Evolutionary conservation across 2,888 invertebrate species (phyloP).

Genomic region (Acrobasis suavella): DNA sequence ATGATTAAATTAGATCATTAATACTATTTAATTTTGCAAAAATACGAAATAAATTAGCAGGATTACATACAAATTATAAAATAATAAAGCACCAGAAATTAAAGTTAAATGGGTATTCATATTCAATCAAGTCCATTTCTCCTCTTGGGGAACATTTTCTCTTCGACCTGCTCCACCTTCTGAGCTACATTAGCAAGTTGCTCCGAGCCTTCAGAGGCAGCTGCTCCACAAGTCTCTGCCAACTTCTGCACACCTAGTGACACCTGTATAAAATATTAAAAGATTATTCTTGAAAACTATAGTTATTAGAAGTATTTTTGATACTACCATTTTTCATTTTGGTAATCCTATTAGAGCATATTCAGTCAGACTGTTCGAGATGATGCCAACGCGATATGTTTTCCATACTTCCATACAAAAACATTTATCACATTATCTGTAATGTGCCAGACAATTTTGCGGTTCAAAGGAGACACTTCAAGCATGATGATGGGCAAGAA

Average conservation of each 20-base stretch:
- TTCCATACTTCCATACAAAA: too few relatives aligned
- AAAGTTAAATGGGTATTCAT: slow-evolving; percentile 10
- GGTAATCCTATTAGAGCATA: too few relatives aligned
- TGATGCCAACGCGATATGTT: too few relatives aligned
- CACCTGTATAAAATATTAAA: slow-evolving; percentile 49
- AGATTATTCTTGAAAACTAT: not conserved
- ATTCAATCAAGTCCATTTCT: slow-evolving; percentile 71
- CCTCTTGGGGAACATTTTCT: slow-evolving; percentile 64
- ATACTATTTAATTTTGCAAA: slow-evolving; percentile 22
- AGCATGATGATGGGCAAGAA: too few relatives aligned
- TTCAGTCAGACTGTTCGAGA: too few relatives aligned
- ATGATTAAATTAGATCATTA: not conserved
- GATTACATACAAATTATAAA: slow-evolving; percentile 15
- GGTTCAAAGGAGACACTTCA: too few relatives aligned
- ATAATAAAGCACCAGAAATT: slow-evolving; percentile 30
- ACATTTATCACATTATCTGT: too few relatives aligned
- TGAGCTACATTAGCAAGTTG: slow-evolving; percentile 64
- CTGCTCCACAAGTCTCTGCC: slow-evolving; percentile 70
- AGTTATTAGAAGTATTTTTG: not conserved
- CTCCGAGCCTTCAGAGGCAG: slow-evolving; percentile 66
- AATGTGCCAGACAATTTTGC: too few relatives aligned
- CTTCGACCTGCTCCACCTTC: slow-evolving; percentile 66
- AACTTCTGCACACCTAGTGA: slow-evolving; percentile 69
- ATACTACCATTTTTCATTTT: not conserved
- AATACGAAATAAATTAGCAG: slow-evolving; percentile 37